These are phyloP conservation scores for Cyprinodon tularosa DNA, from an alignment of 2,113 vertebrate species.

Conservation along the genomic window DNA sequence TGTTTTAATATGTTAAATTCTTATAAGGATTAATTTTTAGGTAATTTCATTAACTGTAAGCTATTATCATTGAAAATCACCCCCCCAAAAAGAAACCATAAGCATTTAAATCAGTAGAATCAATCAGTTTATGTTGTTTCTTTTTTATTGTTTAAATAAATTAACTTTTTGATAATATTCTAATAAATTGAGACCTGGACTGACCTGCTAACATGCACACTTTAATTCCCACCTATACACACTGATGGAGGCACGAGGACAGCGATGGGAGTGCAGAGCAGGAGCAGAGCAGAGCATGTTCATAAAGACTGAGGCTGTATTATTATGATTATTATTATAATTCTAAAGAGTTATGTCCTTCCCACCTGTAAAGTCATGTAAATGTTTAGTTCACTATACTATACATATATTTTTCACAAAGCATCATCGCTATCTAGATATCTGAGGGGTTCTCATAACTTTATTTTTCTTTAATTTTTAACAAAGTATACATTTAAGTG, in stretches of 20 bases:
- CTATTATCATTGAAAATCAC: no score
- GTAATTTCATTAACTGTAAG: not conserved
- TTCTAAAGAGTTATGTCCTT: slow-evolving; percentile 61
- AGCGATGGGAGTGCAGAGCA: slow-evolving; percentile 74
- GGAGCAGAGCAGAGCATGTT: slow-evolving; percentile 85
- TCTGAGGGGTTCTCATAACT: slow-evolving; percentile 58
- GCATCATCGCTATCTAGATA: slow-evolving; percentile 64
- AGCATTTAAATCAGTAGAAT: not conserved
- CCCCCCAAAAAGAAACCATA: no score
- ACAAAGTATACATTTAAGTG: slow-evolving; percentile 74
- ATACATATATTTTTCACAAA: slow-evolving; percentile 75
- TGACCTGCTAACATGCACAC: slow-evolving; percentile 11
- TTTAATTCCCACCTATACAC: slow-evolving; percentile 23
- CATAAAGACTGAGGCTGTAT: slow-evolving; percentile 71
- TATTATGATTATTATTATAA: slow-evolving; percentile 42
- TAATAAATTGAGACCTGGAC: not conserved
- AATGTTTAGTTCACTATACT: slow-evolving; percentile 76
- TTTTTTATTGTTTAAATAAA: not conserved
- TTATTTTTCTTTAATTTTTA: slow-evolving; percentile 71
- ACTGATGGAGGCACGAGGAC: slow-evolving; percentile 65
- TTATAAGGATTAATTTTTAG: not conserved
- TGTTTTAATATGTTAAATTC: not conserved
- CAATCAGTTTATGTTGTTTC: not conserved
- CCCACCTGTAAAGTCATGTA: slow-evolving; percentile 75
- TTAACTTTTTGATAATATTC: not conserved